phyloP scores from a whole-genome alignment of 2,888 invertebrate species.

The Crioceris asparagi region DNA sequence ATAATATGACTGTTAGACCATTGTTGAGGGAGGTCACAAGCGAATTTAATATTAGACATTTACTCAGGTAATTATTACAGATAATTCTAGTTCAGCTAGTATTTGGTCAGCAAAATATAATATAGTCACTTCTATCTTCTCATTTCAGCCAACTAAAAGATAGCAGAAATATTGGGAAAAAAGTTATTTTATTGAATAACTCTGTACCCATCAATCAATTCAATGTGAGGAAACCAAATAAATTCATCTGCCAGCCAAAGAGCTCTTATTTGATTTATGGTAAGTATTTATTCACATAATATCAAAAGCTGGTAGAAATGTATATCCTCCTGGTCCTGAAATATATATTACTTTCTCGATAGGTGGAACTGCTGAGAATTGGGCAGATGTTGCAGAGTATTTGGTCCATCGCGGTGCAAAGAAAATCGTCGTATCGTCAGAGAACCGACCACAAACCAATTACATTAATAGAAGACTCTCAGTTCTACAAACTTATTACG shows the following conservation, averaged over 20 bases:
- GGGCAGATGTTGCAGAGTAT: constrained; percentile 62
- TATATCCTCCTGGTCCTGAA: neutral
- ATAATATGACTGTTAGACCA: constrained; percentile 55
- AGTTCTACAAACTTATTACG: constrained; percentile 29
- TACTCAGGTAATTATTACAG: constrained; percentile 44
- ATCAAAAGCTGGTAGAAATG: too few relatives aligned
- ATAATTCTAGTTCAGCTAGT: neutral
- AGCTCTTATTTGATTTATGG: constrained; percentile 33
- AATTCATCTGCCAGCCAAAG: constrained; percentile 32
- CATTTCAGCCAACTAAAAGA: constrained; percentile 26
- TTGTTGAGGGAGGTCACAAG: constrained; percentile 52
- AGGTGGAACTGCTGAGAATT: constrained; percentile 32
- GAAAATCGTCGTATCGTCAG: constrained; percentile 67
- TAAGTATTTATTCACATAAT: constrained; percentile 21
- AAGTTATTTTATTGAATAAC: constrained; percentile 30
- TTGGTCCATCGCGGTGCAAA: constrained; percentile 71
- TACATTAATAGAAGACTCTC: constrained; percentile 30
- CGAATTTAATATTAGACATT: constrained; percentile 53
- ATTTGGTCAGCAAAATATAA: too few relatives aligned
- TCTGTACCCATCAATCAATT: constrained; percentile 29
- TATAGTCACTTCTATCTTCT: too few relatives aligned
- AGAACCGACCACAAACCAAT: constrained; percentile 70
- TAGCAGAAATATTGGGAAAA: constrained; percentile 29
- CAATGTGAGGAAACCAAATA: constrained; percentile 29
- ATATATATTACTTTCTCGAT: constrained; percentile 5